A percentile compares a stretch with the other conserved stretches of the same genome.
phyloP scores from a whole-genome alignment of 2,113 vertebrate species.

The Geococcyx californianus region DNA sequence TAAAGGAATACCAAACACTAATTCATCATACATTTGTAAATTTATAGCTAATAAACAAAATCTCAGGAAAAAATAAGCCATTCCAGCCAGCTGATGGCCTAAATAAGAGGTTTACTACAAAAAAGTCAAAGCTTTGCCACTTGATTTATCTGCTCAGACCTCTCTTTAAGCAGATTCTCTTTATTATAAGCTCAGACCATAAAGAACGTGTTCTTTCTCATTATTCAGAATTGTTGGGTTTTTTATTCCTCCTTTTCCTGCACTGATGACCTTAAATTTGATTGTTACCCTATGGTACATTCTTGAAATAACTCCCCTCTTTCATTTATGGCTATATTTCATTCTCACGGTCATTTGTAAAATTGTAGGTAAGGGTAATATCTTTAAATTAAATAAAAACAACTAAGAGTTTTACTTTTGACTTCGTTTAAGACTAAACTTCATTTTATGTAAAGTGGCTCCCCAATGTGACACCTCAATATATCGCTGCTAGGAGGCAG shows the following conservation, averaged over 20 bases:
- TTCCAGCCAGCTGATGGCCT: neutral
- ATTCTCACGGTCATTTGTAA: neutral
- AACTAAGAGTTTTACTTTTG: neutral
- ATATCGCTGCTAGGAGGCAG: neutral
- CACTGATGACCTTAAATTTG: neutral
- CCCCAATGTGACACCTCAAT: neutral
- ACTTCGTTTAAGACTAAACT: neutral
- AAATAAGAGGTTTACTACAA: neutral
- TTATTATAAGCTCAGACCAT: neutral
- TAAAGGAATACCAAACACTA: neutral
- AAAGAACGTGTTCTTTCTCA: neutral
- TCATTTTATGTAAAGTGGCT: neutral
- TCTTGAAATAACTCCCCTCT: neutral
- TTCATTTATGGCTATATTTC: neutral
- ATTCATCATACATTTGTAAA: neutral
- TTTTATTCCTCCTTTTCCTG: neutral
- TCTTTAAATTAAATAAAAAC: neutral
- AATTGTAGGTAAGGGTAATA: neutral
- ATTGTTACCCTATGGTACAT: neutral
- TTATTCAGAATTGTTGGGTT: neutral
- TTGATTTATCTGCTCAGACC: neutral
- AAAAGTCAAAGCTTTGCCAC: neutral
- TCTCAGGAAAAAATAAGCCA: neutral
- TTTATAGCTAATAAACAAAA: neutral
- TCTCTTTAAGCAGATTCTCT: neutral